Base-by-base conservation (phyloP, 2,113 vertebrate genomes). In the Actenoides lindsayi region DNA sequence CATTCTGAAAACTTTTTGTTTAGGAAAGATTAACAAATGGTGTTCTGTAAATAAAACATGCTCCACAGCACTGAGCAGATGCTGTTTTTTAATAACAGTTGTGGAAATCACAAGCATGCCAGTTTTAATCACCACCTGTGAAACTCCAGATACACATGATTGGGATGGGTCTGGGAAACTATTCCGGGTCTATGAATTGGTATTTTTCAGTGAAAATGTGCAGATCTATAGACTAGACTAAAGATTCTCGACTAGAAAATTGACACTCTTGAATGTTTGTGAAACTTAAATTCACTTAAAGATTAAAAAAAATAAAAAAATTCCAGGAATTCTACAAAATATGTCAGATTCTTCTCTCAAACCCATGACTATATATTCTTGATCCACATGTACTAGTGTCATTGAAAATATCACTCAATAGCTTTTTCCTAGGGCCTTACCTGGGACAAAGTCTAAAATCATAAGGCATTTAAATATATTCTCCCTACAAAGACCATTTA, bases 51-150 rank as follows among this genome's bases (percentile, higher is more conserved):
- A 78, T 57, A 87, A 87, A 77, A 56, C 59, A 67, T 53, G 44
- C 41, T 87, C 44, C 10, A 31, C 37, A 83, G 84, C 44, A 83
- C 62, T 84, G 39, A 96, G 27, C 81, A 91, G 83, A 68, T 79
- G 84, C 33, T 85, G 15, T 89, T 79, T 94, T 37, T 37, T 95
- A 71, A 15, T 53, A 84, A 60, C 81, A 90, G 62, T 85, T 82
- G 78, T 87, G 67, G 31, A 79, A 90, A 8, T 87, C 57, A 87
- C 44, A 90, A 90, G 91, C 84, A 84, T 37, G 74, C 21, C 87
- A 74, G 30, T 95, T 95, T 85, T 77, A 94, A 91, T 87, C 67
- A 87, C 35, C 41, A 94, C 62, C 62, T 87, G 70, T 15, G 7
- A 93, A 93, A 79, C 41, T 84, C 57, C 60, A 84, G 18, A 64